Evolutionary conservation across 2,113 vertebrate genomes (phyloP).

Genomic region (Struthio camelus): DNA sequence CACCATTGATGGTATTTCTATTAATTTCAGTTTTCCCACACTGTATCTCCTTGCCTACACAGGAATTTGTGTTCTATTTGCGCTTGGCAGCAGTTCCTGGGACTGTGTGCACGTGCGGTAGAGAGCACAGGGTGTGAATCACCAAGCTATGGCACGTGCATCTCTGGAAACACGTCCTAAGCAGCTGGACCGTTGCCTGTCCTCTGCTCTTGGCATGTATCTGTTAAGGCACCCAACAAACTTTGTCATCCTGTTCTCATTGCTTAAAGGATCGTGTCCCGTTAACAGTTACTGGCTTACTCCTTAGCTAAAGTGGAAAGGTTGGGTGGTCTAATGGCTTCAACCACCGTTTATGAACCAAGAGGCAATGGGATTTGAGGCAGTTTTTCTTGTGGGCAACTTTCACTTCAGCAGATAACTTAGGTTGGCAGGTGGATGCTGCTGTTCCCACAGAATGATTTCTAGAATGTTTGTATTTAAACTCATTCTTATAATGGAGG

Average conservation of each 20-base stretch:
- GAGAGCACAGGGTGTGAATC: background rate
- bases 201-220: background rate
- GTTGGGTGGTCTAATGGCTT: background rate
- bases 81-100: background rate
- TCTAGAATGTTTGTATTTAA: background rate
- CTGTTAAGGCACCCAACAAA: background rate
- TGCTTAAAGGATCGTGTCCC: background rate
- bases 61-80: background rate
- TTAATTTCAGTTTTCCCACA: background rate
- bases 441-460: background rate
- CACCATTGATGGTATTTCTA: background rate
- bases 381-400: background rate
- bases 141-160: background rate
- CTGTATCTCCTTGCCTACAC: background rate
- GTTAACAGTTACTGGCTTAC: background rate
- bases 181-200: background rate
- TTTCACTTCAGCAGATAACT: background rate
- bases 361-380: background rate
- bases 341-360: background rate
- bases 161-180: background rate
- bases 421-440: background rate
- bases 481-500: background rate
- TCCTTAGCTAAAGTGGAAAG: background rate
- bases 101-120: background rate
- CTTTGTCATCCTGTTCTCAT: background rate